Evolutionary conservation across 2,888 invertebrate species (phyloP).

Genomic region (Aspidiotus rigidus): DNA sequence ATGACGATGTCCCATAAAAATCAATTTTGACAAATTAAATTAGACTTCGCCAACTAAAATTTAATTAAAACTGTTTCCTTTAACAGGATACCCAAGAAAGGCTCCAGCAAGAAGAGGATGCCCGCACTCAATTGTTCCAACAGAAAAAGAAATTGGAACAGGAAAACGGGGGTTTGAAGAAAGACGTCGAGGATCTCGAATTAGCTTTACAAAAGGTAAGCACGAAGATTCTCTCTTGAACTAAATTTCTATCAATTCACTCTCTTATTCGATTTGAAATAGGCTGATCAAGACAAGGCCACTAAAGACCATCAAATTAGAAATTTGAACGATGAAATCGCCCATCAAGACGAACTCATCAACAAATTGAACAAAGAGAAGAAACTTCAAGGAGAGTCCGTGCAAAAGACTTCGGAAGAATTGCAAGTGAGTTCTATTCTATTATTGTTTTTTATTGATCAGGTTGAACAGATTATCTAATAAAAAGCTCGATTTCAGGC

Average conservation of each 20-base stretch:
- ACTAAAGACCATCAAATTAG: constrained; percentile 98
- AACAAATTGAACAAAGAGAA: constrained; percentile 99
- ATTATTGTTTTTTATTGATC: no score
- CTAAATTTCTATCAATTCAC: no score
- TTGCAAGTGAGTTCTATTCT: constrained; percentile 51
- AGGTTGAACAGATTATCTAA: no score
- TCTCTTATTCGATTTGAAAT: not conserved
- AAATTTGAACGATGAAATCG: constrained; percentile 97
- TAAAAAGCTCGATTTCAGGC: constrained; percentile 46
- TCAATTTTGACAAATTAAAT: no score
- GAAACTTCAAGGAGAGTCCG: constrained; percentile 91
- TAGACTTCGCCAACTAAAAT: no score
- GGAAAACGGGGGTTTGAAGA: constrained; percentile 88
- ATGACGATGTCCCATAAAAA: no score
- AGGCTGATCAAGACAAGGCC: constrained; percentile 90
- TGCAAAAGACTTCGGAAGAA: constrained; percentile 87
- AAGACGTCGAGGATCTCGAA: constrained; percentile 95
- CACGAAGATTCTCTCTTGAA: not conserved
- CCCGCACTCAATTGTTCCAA: constrained; percentile 86
- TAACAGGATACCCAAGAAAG: constrained; percentile 90
- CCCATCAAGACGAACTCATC: constrained; percentile 98
- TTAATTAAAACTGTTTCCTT: no score
- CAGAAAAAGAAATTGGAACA: constrained; percentile 95
- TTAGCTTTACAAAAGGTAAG: constrained; percentile 72
- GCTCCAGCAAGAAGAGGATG: constrained; percentile 93